These are phyloP conservation scores for Lasioglossum malachurum DNA, from an alignment of 2,888 invertebrate species.

Conservation along the genomic window DNA sequence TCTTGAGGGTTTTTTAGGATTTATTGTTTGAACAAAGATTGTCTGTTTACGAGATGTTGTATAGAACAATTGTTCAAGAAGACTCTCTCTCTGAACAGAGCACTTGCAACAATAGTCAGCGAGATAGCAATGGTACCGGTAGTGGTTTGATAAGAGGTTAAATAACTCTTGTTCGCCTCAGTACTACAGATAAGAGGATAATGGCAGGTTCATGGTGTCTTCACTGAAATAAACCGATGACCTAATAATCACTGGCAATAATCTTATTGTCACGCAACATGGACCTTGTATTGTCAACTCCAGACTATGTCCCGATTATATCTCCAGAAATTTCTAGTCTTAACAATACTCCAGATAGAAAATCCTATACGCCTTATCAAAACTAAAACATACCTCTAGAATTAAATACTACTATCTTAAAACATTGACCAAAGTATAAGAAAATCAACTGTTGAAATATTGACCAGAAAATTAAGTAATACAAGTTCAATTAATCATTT, in stretches of 20 bases:
- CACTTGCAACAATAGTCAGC: constrained; percentile 26
- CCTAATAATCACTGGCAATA: constrained; percentile 37
- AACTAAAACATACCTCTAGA: neutral
- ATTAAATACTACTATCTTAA: neutral
- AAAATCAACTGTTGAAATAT: neutral
- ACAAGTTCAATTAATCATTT: neutral
- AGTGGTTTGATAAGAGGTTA: constrained; percentile 70
- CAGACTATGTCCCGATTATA: neutral
- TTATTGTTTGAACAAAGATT: neutral
- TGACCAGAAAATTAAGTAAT: neutral
- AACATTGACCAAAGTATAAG: neutral
- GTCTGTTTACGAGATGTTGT: neutral
- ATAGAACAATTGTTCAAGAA: neutral
- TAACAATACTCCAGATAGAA: neutral
- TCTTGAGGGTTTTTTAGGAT: neutral
- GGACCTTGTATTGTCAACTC: constrained; percentile 4
- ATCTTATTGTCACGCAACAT: constrained; percentile 36
- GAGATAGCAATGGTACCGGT: constrained; percentile 50
- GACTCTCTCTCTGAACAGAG: constrained; percentile 1
- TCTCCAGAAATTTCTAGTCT: neutral
- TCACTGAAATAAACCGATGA: constrained; percentile 40
- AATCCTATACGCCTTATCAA: neutral
- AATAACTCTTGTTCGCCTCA: constrained; percentile 69
- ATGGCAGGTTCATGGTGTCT: constrained; percentile 17
- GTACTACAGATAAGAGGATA: constrained; percentile 47